Evolutionary conservation across 2,113 vertebrate species (phyloP).

Genomic region (Athene noctua): DNA sequence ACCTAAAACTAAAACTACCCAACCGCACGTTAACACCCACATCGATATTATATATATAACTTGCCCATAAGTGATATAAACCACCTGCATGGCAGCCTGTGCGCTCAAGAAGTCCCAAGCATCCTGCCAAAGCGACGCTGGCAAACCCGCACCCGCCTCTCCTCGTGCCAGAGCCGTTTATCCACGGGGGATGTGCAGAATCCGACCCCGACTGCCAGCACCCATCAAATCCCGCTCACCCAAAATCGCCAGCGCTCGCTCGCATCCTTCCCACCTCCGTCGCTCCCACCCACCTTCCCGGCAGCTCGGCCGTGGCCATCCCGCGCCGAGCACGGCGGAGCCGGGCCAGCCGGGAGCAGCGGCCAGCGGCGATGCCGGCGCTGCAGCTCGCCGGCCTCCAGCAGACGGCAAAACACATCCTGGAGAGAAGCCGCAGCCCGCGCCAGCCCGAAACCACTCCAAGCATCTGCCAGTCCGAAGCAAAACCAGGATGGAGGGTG

Average conservation of each 20-base stretch:
- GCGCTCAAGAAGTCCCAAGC: background rate
- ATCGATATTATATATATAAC: background rate
- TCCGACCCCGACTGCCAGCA: fast-evolving
- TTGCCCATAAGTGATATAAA: background rate
- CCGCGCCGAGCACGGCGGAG: fast-evolving
- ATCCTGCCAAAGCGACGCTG: fast-evolving
- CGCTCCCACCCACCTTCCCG: background rate
- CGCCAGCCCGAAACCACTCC: fast-evolving
- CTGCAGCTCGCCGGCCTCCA: fast-evolving
- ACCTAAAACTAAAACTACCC: background rate
- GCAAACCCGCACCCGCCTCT: background rate
- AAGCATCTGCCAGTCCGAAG: fast-evolving
- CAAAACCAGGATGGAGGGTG: background rate
- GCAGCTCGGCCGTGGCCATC: fast-evolving
- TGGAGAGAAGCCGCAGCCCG: background rate
- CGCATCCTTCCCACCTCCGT: background rate
- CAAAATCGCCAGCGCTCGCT: fast-evolving
- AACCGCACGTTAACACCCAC: background rate
- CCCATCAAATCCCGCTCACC: background rate
- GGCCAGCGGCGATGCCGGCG: fast-evolving
- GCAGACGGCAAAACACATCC: background rate
- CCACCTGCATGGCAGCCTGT: fast-evolving
- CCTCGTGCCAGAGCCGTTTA: background rate
- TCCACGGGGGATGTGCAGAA: fast-evolving
- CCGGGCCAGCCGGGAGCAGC: background rate